Percentiles rank a stretch among this genome's conserved stretches.
Evolutionary conservation across 1,140 invertebrate genomes (phyloP).

Genomic region (Drosophila tani): DNA sequence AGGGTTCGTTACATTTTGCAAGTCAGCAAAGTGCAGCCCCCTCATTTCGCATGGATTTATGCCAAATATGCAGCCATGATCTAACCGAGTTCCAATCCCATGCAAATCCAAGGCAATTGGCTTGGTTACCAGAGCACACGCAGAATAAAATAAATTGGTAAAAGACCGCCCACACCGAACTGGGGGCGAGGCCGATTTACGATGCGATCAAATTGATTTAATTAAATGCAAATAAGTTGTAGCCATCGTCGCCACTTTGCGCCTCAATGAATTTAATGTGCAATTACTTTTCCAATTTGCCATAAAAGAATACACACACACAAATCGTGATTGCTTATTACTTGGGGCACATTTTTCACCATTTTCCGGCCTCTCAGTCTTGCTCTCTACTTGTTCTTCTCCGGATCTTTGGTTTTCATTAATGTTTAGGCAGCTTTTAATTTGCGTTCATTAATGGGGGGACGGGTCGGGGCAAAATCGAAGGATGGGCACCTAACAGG

Average conservation of each 20-base stretch:
- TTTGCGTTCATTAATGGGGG: constrained; percentile 66
- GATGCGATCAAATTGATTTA: constrained; percentile 62
- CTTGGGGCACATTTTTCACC: constrained; percentile 54
- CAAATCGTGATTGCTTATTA: constrained; percentile 77
- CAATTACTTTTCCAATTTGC: constrained; percentile 72
- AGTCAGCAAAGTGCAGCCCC: constrained; percentile 58
- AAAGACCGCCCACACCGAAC: not conserved
- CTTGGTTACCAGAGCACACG: constrained; percentile 1
- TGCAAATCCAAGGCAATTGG: constrained; percentile 69
- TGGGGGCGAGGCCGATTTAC: constrained; percentile 7
- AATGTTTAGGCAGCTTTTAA: constrained; percentile 70
- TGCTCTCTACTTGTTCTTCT: constrained; percentile 4
- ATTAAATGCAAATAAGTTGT: constrained; percentile 65
- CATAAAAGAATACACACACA: constrained; percentile 60
- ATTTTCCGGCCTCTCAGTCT: constrained; percentile 11
- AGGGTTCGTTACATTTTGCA: constrained; percentile 34
- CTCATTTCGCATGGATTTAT: constrained; percentile 42
- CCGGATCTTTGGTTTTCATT: constrained; percentile 59
- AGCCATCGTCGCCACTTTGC: constrained; percentile 19
- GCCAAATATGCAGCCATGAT: constrained; percentile 38
- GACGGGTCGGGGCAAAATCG: not conserved
- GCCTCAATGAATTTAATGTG: constrained; percentile 56
- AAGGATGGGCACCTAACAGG: constrained; percentile 26
- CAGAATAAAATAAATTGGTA: constrained; percentile 45
- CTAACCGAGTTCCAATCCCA: constrained; percentile 18